Evolutionary conservation across 2,888 invertebrate species (phyloP), one percentile per base, ranked within the genome.

Genomic region (Melanchra persicariae): DNA sequence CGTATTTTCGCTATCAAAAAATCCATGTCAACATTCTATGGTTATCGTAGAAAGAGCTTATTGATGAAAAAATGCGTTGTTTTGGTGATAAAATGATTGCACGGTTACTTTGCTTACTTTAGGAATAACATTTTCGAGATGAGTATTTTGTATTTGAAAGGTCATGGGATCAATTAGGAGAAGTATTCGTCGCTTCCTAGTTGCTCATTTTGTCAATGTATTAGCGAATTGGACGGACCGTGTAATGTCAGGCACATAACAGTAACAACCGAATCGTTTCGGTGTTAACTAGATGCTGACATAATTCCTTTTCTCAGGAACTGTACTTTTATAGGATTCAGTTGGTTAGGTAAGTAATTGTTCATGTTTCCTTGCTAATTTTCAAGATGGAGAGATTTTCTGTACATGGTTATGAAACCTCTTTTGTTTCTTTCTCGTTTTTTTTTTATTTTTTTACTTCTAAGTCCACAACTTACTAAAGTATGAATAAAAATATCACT

Each of bases 1-100:
- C 7, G 5, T 71, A 76, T 83, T 84, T 85, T 70, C 54, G 80
- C 74, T 76, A 78, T 76, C 77, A 81, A 59, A 82, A 77, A 88
- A 77, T 74, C 65, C 66, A 80, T 91, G 88, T 91, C 89, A 89
- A 90, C 87, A 89, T 85, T 83, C 83, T 82, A 74, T 85, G 83
- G 87, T 86, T 91, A 90, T 90, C 91, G 85, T 77, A 86, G 88
- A 90, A 89, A 87, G 77, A 89, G 87, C 88, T 83, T 88, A 84
- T 62, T 82, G 77, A 61, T 60, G 22, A 34, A 77, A 73, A 82
- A 76, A 65, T 71, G 72, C 59, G 73, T 84, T 86, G 77, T 81
- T 86, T 85, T 84, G 74, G 26, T 77, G 61, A 63, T 81, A 55
- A 70, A 79, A 63, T 34, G 19, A 58, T 59, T 58, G 75, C 52